These are phyloP conservation scores for Oxyteleia sp. DNA, from an alignment of 2,888 invertebrate genomes.

Conservation along the genomic window DNA sequence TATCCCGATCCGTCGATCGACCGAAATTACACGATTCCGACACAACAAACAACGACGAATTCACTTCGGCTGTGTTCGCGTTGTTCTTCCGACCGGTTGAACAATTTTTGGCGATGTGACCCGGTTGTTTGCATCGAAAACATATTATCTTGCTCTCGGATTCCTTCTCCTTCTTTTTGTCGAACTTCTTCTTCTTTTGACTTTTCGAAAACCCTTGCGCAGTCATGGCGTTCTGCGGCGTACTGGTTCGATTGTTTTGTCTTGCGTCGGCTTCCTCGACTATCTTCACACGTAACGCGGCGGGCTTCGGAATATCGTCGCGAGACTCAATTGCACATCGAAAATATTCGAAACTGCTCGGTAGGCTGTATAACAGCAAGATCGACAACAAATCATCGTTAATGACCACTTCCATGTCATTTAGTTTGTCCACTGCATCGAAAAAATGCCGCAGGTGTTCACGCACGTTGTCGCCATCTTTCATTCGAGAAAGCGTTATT, in stretches of 20 bases:
- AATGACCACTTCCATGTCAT: slow-evolving; percentile 54
- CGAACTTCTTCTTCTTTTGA: background rate
- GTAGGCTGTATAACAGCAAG: slow-evolving; percentile 34
- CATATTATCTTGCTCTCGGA: slow-evolving; percentile 6
- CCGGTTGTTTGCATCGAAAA: slow-evolving; percentile 16
- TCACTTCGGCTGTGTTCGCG: slow-evolving; percentile 23
- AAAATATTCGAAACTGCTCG: slow-evolving; percentile 45
- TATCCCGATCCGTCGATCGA: slow-evolving; percentile 2
- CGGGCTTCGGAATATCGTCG: slow-evolving; percentile 54
- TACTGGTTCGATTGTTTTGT: background rate
- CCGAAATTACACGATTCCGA: slow-evolving; percentile 9
- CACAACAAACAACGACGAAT: slow-evolving; percentile 3
- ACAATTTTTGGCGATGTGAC: slow-evolving; percentile 10
- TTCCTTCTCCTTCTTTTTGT: slow-evolving; percentile 10
- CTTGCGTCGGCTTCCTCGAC: slow-evolving; percentile 31
- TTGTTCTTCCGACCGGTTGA: slow-evolving; percentile 23
- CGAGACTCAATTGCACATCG: slow-evolving; percentile 65
- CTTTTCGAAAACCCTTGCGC: background rate
- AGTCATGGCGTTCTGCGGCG: slow-evolving; percentile 20
- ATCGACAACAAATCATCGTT: slow-evolving; percentile 39
- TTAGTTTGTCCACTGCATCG: slow-evolving; percentile 59
- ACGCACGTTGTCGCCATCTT: slow-evolving; percentile 21
- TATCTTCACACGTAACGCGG: slow-evolving; percentile 47
- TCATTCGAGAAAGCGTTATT: slow-evolving; percentile 25
- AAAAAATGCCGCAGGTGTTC: slow-evolving; percentile 42